Base-by-base conservation (phyloP, 1,140 invertebrate species). In the Diorhabda carinulata region DNA sequence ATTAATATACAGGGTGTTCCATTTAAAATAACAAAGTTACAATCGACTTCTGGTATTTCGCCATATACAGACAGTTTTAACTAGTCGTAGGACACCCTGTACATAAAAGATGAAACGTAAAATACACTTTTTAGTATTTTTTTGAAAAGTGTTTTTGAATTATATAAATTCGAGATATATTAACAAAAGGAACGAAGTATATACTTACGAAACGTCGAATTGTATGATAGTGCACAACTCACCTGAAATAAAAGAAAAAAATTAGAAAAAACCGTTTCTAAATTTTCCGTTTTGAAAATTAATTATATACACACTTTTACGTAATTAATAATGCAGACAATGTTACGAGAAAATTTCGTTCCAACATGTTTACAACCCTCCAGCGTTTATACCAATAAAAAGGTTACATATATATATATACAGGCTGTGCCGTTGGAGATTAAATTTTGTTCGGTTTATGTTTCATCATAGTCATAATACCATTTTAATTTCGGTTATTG, bases 401-500 rank as follows among this genome's bases (percentile, higher is more conserved):
- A 62, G 61, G 43, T 62, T 62, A 62, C 25, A 25, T 25, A 25
- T 25, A 25, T 25, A 25, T 25, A 25, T 25, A 25, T 25, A 25
- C 25, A 0, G 25, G 25, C 25, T 62, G 43, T 43, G 43, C 10
- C 59, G 41, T 62, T 8, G 43, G n/a, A 62, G 61, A 62, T 62
- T 62, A 62, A 62, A 62, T 62, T 62, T 62, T 8, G 41, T 43
- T 43, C 61, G 42, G 43, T 62, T 44, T 43, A 43, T n/a, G 61
- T 62, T 43, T 43, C 61, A 8, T 62, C 61, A 62, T 43, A 43
- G 61, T 62, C 61, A 44, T 62, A 62, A 62, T 43, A 62, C 43
- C 8, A 62, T 62, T 62, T 44, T 62, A 5, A 43, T 43, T 41
- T 8, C 44, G 61, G 41, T 62, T 62, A 62, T 62, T 62, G 61